Evolutionary conservation across 2,888 invertebrate species (phyloP), one percentile per base, ranked within the genome.

Genomic region (Acrobasis suavella): DNA sequence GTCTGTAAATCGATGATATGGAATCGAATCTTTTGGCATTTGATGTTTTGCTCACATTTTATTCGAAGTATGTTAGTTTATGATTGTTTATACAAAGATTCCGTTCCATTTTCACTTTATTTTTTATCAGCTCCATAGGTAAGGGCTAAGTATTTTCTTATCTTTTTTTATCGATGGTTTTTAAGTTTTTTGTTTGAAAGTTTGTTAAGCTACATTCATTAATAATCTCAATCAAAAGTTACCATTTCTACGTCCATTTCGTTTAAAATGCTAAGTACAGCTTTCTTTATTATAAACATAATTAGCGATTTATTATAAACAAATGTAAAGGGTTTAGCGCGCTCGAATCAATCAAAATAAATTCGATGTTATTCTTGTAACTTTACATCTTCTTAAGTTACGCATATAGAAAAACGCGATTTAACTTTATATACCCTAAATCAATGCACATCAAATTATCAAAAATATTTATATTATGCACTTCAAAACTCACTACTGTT

Each of bases 101-200:
- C 79, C 71, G 70, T 79, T 79, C 78, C 78, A 78, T 76, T 60
- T 51, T 71, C 71, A 70, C 5, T 0, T 63, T 60, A 62, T 54
- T 65, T 63, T 58, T 37, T 65, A 58, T 62, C 60, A 61, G 49
- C 16, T 58, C 50, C 42, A n/a, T 32, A 38, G 60, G 46, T 46
- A 42, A 39, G 51, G 51, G 56, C 64, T 61, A 54, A 60, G 56
- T 67, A 64, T 66, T 70, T 61, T 65, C 59, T 62, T 62, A 50
- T 49, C n/a, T n/a, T 22, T 63, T 64, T 65, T 51, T 63, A 60
- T 22, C 9, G n/a, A 39, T 12, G 56, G 32, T 65, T 62, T 65
- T 61, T 58, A 55, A 64, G 66, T 64, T 67, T 63, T 46, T 70
- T 71, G 65, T 71, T 67, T 68, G 50, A 66, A 70, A 72, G 71